Base-by-base conservation (phyloP, 53 echinoderm and acorn worm species). In the Echinarachnius parma region DNA sequence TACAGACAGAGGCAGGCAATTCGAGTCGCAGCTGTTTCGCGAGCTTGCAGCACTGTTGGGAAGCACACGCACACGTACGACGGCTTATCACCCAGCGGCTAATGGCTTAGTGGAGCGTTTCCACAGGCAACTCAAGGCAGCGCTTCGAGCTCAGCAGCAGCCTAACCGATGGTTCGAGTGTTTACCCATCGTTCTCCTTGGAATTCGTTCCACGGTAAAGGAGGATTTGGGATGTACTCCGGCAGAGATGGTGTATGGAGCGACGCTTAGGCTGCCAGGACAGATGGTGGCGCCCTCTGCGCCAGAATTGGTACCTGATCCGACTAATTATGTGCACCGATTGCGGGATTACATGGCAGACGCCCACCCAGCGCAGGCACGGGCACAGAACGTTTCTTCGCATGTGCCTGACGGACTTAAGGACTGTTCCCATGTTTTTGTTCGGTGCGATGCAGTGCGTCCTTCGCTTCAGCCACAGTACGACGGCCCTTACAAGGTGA, bases 1-100 rank as follows among this genome's bases (percentile, higher is more conserved):
- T 3, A 88, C 83, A 21, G 88, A 88, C 34, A 28, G 88, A 19
- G 88, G 83, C 48, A 28, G 59, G 2, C 82, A 82, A 21, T 87
- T 82, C 31, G 82, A 87, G 57, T 87, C 87, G 1, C 37, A 53
- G 4, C 30, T 86, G 47, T 82, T 88, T 28, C 39, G 30, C 5
- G 27, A 44, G 14, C 50, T 83, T 1, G 58, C 52, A 0, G 42
- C n/a, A 13, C 15, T 83, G 28, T 21, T 79, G 21, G 88, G 88
- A 3, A 67, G 46, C 20, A 75, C 61, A 13, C 59, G 79, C 9
- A 53, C 64, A 13, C 79, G 75, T 9, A 88, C 83, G 0, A 83
- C 88, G 4, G 61, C 86, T 1, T 80, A 86, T 35, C 86, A 80
- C 59, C 86, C 80, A 5, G 32, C 47, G 28, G 78, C 76, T 20